Evolutionary conservation across 1,140 invertebrate genomes (phyloP).

Genomic region (Tetragnatha versicolor): DNA sequence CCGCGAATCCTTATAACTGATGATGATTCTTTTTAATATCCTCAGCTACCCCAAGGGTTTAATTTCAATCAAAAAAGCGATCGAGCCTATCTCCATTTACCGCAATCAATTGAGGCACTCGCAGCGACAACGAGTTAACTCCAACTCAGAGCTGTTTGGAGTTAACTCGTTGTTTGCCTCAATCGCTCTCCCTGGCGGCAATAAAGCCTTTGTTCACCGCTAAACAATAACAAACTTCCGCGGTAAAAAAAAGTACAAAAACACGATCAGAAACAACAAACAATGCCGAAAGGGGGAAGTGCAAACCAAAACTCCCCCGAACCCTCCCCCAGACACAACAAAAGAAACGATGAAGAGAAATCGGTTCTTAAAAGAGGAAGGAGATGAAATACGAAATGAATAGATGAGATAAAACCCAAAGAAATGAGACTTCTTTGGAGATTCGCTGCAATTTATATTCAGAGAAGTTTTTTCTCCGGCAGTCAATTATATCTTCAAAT

Average conservation of each 20-base stretch:
- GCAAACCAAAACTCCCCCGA: not conserved
- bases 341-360: not conserved
- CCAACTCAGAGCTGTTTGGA: too few relatives aligned
- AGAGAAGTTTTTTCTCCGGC: not conserved
- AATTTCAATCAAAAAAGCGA: too few relatives aligned
- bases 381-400: slow-evolving; percentile 47
- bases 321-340: not conserved
- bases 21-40: too few relatives aligned
- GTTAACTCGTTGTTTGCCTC: too few relatives aligned
- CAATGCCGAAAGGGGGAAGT: not conserved
- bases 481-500: slow-evolving; percentile 49
- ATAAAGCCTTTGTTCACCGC: not conserved
- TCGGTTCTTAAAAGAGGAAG: not conserved
- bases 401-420: slow-evolving; percentile 36
- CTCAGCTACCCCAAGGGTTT: too few relatives aligned
- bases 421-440: slow-evolving; percentile 1
- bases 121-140: too few relatives aligned
- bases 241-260: too few relatives aligned
- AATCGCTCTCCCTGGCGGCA: too few relatives aligned
- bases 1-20: too few relatives aligned
- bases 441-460: slow-evolving; percentile 37
- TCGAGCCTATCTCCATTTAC: too few relatives aligned
- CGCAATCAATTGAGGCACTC: too few relatives aligned
- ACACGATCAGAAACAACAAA: not conserved
- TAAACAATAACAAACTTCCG: slow-evolving; percentile 36